A percentile compares a stretch with the other conserved stretches of the same genome.
Evolutionary conservation across 2,113 vertebrate genomes (phyloP).

Genomic region (Oreochromis aureus): DNA sequence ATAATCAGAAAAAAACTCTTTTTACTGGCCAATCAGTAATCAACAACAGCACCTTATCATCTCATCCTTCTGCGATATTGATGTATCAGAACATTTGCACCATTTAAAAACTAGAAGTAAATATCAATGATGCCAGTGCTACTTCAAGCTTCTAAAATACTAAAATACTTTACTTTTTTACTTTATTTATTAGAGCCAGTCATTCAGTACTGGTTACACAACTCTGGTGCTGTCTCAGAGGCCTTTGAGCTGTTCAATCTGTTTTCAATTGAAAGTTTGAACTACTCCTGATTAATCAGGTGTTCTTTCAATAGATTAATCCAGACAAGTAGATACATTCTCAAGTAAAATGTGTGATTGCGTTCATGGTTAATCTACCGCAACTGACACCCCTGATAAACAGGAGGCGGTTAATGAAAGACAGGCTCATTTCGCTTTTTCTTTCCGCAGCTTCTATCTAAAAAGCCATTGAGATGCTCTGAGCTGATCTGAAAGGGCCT

Average conservation of each 20-base stretch:
- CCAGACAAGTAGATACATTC: not conserved
- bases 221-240: not conserved
- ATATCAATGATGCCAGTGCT: not conserved
- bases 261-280: not conserved
- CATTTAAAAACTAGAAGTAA: not conserved
- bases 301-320: not conserved
- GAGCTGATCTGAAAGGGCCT: not conserved
- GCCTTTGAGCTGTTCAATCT: not conserved
- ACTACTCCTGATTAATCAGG: not conserved
- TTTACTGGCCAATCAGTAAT: not conserved
- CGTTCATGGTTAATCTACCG: conserved; percentile 28
- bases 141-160: not conserved
- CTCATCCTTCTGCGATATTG: not conserved
- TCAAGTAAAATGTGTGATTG: conserved; percentile 30
- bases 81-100: not conserved
- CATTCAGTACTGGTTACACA: not conserved
- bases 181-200: not conserved
- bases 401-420: conserved; percentile 28
- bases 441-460: not conserved
- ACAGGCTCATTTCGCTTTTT: conserved; percentile 20
- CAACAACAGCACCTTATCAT: not conserved
- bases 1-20: not conserved
- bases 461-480: conserved; percentile 8
- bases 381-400: conserved; percentile 28
- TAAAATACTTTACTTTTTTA: not conserved